Conservation (phyloP, 2,888 invertebrate species). For the Cataglyphis altisquamis region DNA sequence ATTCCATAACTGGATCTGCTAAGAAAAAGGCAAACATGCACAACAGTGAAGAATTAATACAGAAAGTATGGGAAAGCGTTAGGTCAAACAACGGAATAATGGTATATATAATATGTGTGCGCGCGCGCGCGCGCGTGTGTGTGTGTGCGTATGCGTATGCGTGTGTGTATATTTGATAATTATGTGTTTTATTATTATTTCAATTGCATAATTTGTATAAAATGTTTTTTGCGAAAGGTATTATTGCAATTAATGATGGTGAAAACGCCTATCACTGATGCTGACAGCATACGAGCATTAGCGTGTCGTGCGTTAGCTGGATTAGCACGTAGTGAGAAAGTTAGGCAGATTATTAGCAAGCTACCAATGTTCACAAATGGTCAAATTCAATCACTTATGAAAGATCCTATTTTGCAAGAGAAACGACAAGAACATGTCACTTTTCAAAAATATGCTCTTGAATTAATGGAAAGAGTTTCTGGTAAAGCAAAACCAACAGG, state of each 20-base stretch:
- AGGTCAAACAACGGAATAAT: constrained; percentile 98
- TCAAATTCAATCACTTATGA: constrained; percentile 97
- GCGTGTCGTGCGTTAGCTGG: constrained; percentile 98
- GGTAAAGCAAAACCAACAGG: constrained; percentile 95
- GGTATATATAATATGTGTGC: constrained; percentile 86
- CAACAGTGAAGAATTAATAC: constrained; percentile 94
- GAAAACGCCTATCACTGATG: constrained; percentile 98
- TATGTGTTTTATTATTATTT: neutral
- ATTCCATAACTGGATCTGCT: constrained; percentile 87
- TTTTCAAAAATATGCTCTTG: constrained; percentile 97
- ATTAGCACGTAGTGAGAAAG: constrained; percentile 96
- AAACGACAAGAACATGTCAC: constrained; percentile 97
- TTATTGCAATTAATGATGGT: constrained; percentile 95
- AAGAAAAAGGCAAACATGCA: constrained; percentile 89
- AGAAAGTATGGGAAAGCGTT: constrained; percentile 97
- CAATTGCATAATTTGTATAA: constrained; percentile 12
- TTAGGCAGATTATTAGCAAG: constrained; percentile 97
- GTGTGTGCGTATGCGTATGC: too few species aligned
- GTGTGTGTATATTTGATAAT: neutral
- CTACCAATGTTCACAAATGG: constrained; percentile 97
- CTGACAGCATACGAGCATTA: constrained; percentile 96
- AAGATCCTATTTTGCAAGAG: constrained; percentile 98
- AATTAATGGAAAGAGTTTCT: constrained; percentile 95
- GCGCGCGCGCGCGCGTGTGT: too few species aligned
- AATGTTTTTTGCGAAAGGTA: constrained; percentile 87